Conservation (phyloP, 1,140 invertebrate genomes). For the Sycobia sp. region DNA sequence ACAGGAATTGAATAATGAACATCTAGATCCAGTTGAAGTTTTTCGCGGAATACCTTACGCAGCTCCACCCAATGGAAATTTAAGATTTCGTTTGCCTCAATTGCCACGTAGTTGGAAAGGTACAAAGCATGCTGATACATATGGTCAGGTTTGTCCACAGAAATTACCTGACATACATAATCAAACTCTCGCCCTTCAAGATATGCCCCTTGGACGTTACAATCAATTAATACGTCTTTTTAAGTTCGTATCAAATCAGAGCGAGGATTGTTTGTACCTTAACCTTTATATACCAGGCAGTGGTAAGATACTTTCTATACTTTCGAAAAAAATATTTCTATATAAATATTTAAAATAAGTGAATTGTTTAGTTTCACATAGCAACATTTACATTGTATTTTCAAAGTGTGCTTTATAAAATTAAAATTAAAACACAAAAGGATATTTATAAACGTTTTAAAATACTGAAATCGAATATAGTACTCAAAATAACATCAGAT, state of each 20-base stretch:
- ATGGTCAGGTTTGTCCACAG: constrained; percentile 80
- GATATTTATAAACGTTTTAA: too few relatives aligned
- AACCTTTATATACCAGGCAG: constrained; percentile 87
- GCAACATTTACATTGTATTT: too few relatives aligned
- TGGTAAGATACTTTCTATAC: constrained; percentile 72
- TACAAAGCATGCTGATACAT: constrained; percentile 74
- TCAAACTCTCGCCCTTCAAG: constrained; percentile 69
- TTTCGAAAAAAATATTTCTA: too few relatives aligned
- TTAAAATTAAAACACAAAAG: too few relatives aligned
- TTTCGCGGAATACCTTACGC: constrained; percentile 86
- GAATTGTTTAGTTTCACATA: too few relatives aligned
- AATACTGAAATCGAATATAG: too few relatives aligned
- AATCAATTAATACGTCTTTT: constrained; percentile 69
- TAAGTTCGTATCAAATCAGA: constrained; percentile 76
- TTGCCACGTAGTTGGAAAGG: constrained; percentile 73
- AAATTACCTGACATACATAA: constrained; percentile 74
- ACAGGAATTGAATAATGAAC: constrained; percentile 75
- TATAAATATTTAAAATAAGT: too few relatives aligned
- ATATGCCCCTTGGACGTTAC: constrained; percentile 74
- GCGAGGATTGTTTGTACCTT: constrained; percentile 88
- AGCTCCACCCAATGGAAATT: constrained; percentile 72
- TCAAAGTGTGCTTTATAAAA: too few relatives aligned
- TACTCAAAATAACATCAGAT: too few relatives aligned
- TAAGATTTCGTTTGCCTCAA: constrained; percentile 74
- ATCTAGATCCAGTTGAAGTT: constrained; percentile 80